Base-by-base conservation (phyloP, 2,797 vertebrate species). In the Sebastes itinus region DNA sequence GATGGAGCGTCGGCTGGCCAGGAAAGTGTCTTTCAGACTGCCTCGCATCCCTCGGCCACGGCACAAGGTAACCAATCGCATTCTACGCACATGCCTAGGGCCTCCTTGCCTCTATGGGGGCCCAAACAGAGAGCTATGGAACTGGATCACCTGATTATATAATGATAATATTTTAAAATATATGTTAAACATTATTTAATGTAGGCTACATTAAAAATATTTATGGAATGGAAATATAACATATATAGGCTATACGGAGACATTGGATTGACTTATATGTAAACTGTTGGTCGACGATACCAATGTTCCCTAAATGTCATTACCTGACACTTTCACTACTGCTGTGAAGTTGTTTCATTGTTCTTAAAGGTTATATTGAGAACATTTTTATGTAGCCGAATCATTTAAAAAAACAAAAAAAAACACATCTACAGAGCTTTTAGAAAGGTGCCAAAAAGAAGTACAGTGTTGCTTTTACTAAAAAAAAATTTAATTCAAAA, bases 1-100 rank as follows among this genome's bases (percentile, higher is more conserved):
- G 92, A 98, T 99, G 97, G 98, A 99, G 91, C 94, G 56, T 11
- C 97, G 97, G 72, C 78, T 99, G 83, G 89, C 77, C 0, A 92
- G 2, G 4, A 96, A 81, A 0, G 68, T 94, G 22, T 62, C 33
- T 0, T 96, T 89, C 69, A 95, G 98, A 59, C 91, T 98, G 77
- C 98, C 98, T 27, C 97, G 97, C 61, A 98, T 99, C 81, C 98
- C 98, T 0, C 96, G 96, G 35, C 98, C 98, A 0, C 95, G 95
- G 28, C 98, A 99, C 93, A 97, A 96, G 90, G 95, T 96, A 74
- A 93, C 25, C 61, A 18, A 16, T 77, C 55, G 55, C 23, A 16
- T 58, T 16, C 23, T 58, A 27, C 2, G 55, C 23, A 55, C 22
- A 55, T 13, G 54, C 22, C 5, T 58, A 14, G 13, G 55, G 55